Evolutionary conservation across 2,888 invertebrate genomes (phyloP), one percentile per base, ranked within the genome.

Genomic region (Salticus scenicus): DNA sequence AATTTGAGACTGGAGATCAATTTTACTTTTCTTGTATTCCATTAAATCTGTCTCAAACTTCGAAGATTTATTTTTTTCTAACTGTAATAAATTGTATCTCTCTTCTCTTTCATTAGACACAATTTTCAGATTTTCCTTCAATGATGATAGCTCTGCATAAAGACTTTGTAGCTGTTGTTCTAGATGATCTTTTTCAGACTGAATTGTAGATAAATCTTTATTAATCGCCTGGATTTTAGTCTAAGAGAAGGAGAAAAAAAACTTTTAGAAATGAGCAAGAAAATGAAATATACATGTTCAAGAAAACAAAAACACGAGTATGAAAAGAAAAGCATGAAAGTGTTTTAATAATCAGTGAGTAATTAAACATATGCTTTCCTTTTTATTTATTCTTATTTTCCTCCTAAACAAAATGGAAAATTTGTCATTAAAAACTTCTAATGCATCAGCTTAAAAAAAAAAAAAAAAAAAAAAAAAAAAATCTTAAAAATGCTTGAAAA

Each of bases 41-140:
- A 14, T 14, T 27, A 66, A 47, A 12, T 30, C 42, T 8, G 14
- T 30, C 47, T 66, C 47, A n/a, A 64, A 20, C 20, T 47, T 10
- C 31, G 24, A 10, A 27, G 42, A 27, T 31, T 71, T 79, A 20
- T 28, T 42, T 4, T 33, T 47, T 72, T 79, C 79, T 24, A 63
- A 12, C 30, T 28, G 37, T 8, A 79, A 31, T 24, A 42, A 66
- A 30, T 79, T 64, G 1, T 51, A 66, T 41, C 47, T 66, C 47
- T 79, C 64, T 12, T 31, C 41, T 42, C 31, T 24, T 30, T 64
- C 1, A 4, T 31, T 10, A 27, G 71, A 24, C 1, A 72, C 4
- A n/a, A n/a, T n/a, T n/a, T n/a, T n/a, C n/a, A n/a, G n/a, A 30
- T 72, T 42, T 14, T 72, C 47, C 20, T 14, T 30, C 10, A 79